Conservation (phyloP, 1,140 invertebrate species). For the Eueides isabella region DNA sequence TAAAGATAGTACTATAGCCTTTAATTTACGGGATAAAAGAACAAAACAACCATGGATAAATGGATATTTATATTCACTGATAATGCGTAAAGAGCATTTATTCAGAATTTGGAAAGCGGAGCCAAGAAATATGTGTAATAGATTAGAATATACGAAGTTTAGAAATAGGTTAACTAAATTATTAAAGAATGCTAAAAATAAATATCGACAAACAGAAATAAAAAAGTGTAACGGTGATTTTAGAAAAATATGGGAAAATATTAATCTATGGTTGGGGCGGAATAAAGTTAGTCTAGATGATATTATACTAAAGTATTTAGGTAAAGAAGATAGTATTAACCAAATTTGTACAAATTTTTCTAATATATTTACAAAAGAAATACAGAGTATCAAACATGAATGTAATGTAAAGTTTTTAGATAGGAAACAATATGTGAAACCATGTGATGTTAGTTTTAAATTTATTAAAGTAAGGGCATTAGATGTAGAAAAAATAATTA, state of each 20-base stretch:
- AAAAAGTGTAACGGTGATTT: slow-evolving; percentile 43
- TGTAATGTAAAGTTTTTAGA: slow-evolving; percentile 36
- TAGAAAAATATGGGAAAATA: slow-evolving; percentile 43
- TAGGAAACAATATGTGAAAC: slow-evolving; percentile 35
- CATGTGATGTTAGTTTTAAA: slow-evolving; percentile 35
- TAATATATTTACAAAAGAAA: too few species aligned
- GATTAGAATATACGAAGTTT: slow-evolving; percentile 47
- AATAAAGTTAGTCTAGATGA: slow-evolving; percentile 31
- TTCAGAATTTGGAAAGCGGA: slow-evolving; percentile 43
- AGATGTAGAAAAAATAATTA: slow-evolving; percentile 35
- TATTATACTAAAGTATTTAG: slow-evolving; percentile 42
- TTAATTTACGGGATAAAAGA: slow-evolving; percentile 26
- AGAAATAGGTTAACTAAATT: slow-evolving; percentile 46
- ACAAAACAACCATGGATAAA: slow-evolving; percentile 38
- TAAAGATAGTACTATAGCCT: slow-evolving; percentile 24
- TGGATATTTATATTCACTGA: slow-evolving; percentile 29
- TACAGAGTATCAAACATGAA: slow-evolving; percentile 39
- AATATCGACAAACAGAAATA: slow-evolving; percentile 36
- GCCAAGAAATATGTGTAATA: slow-evolving; percentile 37
- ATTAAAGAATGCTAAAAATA: slow-evolving; percentile 47
- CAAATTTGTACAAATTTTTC: slow-evolving; percentile 39
- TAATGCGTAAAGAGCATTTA: slow-evolving; percentile 34
- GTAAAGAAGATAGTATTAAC: slow-evolving; percentile 28
- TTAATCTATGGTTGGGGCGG: slow-evolving; percentile 45
- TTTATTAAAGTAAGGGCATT: slow-evolving; percentile 20